Percentiles rank a stretch among this genome's conserved stretches.
Conservation (phyloP, 1,140 invertebrate genomes). For the Camponotus pennsylvanicus region DNA sequence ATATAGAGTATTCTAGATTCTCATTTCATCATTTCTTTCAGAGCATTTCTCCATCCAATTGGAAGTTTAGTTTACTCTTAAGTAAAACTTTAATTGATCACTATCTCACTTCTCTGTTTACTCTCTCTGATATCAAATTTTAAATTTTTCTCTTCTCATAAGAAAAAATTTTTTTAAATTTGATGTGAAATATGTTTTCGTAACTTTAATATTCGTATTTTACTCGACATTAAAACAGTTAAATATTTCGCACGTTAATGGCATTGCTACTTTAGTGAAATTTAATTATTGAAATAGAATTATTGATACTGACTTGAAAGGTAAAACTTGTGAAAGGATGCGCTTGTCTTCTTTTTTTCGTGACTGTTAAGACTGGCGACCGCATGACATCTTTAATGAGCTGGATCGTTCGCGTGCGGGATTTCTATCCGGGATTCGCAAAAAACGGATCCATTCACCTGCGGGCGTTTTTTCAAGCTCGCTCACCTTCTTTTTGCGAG, state of each 20-base stretch:
- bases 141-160: too few species aligned
- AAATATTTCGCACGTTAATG: neutral
- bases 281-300: neutral
- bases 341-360: neutral
- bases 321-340: neutral
- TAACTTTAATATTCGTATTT: neutral
- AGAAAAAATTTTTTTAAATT: neutral
- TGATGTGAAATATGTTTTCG: neutral
- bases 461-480: conserved; percentile 15
- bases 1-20: conserved; percentile 15
- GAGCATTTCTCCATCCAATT: neutral
- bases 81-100: neutral
- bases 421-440: neutral
- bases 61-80: neutral
- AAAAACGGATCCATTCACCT: conserved; percentile 11
- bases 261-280: neutral
- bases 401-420: neutral
- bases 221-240: neutral
- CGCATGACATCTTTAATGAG: conserved; percentile 6
- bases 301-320: neutral
- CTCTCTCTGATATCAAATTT: too few species aligned
- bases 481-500: neutral
- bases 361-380: neutral
- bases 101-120: neutral
- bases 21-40: conserved; percentile 1